Percentiles rank a stretch among this genome's conserved stretches.
Conservation (phyloP, 2,113 vertebrate species). For the Mixornis gularis region DNA sequence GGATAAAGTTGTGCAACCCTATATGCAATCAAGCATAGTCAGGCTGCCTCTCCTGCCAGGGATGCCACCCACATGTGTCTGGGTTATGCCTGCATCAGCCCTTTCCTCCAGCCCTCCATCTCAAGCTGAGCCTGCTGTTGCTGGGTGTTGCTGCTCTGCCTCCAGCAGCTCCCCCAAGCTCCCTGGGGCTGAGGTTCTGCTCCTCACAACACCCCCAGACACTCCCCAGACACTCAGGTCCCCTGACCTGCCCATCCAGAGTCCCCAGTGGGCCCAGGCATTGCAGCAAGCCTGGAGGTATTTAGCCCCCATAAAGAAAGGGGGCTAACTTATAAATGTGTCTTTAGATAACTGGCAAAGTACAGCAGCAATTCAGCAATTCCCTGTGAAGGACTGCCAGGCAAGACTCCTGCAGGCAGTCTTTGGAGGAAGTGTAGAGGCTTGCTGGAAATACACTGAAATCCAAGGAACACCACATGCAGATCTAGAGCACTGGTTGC, state of each 20-base stretch:
- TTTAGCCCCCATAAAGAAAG: not conserved
- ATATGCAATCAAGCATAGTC: not conserved
- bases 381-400: not conserved
- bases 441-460: not conserved
- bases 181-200: not conserved
- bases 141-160: not conserved
- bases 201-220: not conserved
- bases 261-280: not conserved
- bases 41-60: conserved; percentile 22
- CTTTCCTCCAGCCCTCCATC: not conserved
- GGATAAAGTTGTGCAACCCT: conserved; percentile 31
- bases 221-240: not conserved
- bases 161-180: not conserved
- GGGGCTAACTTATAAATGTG: not conserved
- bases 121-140: not conserved
- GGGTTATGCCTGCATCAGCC: conserved; percentile 38
- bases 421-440: not conserved
- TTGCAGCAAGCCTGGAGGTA: not conserved
- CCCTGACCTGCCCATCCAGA: not conserved
- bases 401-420: not conserved
- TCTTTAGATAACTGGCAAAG: not conserved
- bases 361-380: not conserved
- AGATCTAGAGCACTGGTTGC: not conserved
- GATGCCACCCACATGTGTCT: conserved; percentile 38
- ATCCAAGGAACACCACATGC: not conserved